Base-by-base conservation (phyloP, 2,888 invertebrate genomes). In the Eristalinus aeneus region DNA sequence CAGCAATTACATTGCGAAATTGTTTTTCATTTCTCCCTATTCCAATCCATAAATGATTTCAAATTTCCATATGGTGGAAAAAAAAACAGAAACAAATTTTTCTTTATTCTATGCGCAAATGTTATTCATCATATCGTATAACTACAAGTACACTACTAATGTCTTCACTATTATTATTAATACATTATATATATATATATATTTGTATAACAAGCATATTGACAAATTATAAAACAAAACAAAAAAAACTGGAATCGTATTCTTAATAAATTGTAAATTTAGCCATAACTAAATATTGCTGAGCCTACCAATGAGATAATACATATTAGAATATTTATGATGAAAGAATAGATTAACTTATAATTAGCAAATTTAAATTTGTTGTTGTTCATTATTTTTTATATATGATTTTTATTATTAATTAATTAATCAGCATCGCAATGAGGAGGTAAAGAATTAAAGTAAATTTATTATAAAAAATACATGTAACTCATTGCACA, bases 41-140 rank as follows among this genome's bases (percentile, higher is more conserved):
- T 46, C 8, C 16, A 46, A n/a, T 16, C 5, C 16, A 16, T 46
- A 39, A 4, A 12, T 46, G 46, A 16, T 46, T 46, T 46, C 46
- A 46, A 16, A 1, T 46, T 46, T 46, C 46, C 46, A 46, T 46
- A 46, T n/a, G 6, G 46, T 46, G 46, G 46, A 6, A 46, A 12
- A n/a, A 16, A 12, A 12, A 39, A 6, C 27, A 16, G 10, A 6
- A 53, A 1, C 22, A 56, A 11, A 23, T 56, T 2, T 36, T 67
- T 61, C 23, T 53, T 61, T 69, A 20, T 64, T 65, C 71, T 36
- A 54, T 80, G 34, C 67, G 75, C 71, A 68, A 68, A 79, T 65
- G 39, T 60, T 71, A 80, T 75, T 85, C 72, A 85, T 81, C 85
- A 85, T 85, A 85, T 85, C 85, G 85, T 85, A 76, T 81, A 73